Conservation (phyloP, 2,888 invertebrate genomes). For the Atrina japonica region DNA sequence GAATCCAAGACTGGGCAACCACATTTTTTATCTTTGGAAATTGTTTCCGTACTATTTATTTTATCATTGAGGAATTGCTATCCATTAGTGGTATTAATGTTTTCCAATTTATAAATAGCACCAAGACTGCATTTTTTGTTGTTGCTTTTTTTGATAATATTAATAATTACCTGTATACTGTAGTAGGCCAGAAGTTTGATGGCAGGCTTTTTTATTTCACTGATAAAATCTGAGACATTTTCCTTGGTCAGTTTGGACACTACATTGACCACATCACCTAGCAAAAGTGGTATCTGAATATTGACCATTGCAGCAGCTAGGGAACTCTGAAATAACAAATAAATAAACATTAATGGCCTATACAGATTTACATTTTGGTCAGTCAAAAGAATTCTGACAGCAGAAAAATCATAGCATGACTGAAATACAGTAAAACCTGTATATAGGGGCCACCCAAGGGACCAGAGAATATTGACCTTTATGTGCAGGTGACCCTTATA, state of each 20-base stretch:
- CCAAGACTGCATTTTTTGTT: too few species aligned
- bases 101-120: background rate
- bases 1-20: too few species aligned
- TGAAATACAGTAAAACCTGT: too few species aligned
- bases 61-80: too few species aligned
- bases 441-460: too few species aligned
- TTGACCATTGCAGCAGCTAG: slow-evolving; percentile 92
- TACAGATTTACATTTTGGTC: background rate
- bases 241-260: slow-evolving; percentile 82
- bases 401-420: too few species aligned
- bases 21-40: too few species aligned
- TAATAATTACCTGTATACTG: slow-evolving; percentile 85
- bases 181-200: slow-evolving; percentile 87
- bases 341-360: background rate
- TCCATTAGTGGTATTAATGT: too few species aligned
- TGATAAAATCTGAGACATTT: slow-evolving; percentile 62
- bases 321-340: slow-evolving; percentile 86
- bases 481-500: too few species aligned
- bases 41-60: too few species aligned
- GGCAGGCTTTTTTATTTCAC: slow-evolving; percentile 84
- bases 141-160: background rate
- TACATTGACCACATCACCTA: slow-evolving; percentile 92
- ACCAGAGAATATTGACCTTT: too few species aligned
- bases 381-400: too few species aligned
- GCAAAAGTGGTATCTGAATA: slow-evolving; percentile 91